Base-by-base conservation (phyloP, 2,113 vertebrate species). In the Chamaea fasciata region DNA sequence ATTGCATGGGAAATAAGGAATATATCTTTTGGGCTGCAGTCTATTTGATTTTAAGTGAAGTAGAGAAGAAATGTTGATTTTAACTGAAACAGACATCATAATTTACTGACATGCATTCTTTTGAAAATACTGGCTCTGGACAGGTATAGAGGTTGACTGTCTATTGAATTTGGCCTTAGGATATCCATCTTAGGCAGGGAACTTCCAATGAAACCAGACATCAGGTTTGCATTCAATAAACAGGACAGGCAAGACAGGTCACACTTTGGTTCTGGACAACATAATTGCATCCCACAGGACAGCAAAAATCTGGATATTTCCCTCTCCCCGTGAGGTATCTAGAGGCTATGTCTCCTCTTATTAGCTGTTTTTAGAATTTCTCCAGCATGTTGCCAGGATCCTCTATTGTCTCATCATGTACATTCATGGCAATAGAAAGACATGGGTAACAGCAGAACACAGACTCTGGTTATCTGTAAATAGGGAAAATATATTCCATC, bases 11-110 rank as follows among this genome's bases (percentile, higher is more conserved):
- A 96, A 97, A 97, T 96, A 96, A 91, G 60, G 89, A 59, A 87
- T 90, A 55, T 91, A 89, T 95, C 79, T 95, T 87, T 94, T 94
- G 77, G 84, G 95, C 63, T 82, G 73, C 91, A 77, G 37, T 94
- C 41, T 65, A 93, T 97, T 97, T 97, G 91, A 95, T 94, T 97
- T 97, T 97, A 97, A 97, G 89, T 91, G 93, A 97, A 90, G 93
- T 94, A 95, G 95, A 96, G 97, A 97, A 93, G 62, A 96, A 97
- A 96, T 97, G 97, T 95, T 98, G 97, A 98, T 97, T 97, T 90
- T 98, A 97, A 98, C 65, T 73, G 96, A 97, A 97, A 95, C 76
- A 97, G 94, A 97, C 95, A 89, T 89, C 86, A 96, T 98, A 94
- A 98, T 97, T 92, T 93, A 82, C 90, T 97, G 93, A 89, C 95